Evolutionary conservation across 2,113 vertebrate species (phyloP), one percentile per base, ranked within the genome.

Genomic region (Columbina picui): DNA sequence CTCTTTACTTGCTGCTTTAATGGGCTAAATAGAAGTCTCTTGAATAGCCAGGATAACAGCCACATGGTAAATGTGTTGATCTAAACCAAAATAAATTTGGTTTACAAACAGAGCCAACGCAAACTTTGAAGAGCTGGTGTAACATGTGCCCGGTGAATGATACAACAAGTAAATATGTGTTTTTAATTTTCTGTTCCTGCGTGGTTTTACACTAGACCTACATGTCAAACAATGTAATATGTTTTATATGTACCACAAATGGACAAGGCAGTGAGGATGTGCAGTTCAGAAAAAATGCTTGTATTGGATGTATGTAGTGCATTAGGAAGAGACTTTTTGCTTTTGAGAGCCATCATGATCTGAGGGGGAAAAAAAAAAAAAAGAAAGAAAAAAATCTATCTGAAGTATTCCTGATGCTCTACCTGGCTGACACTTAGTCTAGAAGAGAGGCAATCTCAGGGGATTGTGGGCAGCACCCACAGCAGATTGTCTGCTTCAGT

Each of bases 121-220:
- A 57, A 1, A 22, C 25, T 70, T 61, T 69, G 32, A 21, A 77
- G 67, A 77, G 56, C 26, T 69, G n/a, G 9, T 49, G 23, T 64
- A 56, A 61, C 17, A 1, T 0, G 1, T 47, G 32, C 17, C 18
- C 43, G 27, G 0, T 30, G 71, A 70, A 39, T 0, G 0, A 4
- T 85, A 36, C 39, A 71, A 32, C 36, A 71, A 52, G 22, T 22
- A 36, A 64, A 76, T 3, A 2, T 53, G 23, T 17, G 5, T 6
- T 45, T 43, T 20, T 39, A 10, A 27, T 43, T 67, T 70, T 78
- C 17, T 78, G 8, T 78, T 79, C 19, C 60, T 73, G 43, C 21
- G 0, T 55, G 49, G 27, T 90, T 53, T 67, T 43, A 43, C 27
- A 15, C 1, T 52, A 52, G 34, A 20, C 6, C 39, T 64, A 23